Percentiles rank a stretch among this genome's conserved stretches.
Evolutionary conservation across 2,113 vertebrate species (phyloP).

Genomic region (Corynorhinus townsendii): DNA sequence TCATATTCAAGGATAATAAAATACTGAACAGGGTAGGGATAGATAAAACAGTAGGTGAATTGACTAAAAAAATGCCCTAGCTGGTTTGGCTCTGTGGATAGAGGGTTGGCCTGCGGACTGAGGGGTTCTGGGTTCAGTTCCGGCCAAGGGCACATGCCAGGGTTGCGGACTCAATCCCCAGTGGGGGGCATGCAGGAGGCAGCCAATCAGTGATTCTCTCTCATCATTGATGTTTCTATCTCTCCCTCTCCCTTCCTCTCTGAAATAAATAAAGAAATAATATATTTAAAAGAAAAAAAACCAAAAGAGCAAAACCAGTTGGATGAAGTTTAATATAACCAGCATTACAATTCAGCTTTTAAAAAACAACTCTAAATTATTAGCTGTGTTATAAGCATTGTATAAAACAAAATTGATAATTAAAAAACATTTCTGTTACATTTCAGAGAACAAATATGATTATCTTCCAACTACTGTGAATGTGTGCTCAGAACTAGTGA

Average conservation of each 20-base stretch:
- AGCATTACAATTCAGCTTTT: slow-evolving; percentile 21
- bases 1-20: slow-evolving; percentile 28
- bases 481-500: slow-evolving; percentile 93
- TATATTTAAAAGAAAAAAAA: background rate
- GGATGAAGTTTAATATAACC: background rate
- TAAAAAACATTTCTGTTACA: slow-evolving; percentile 51
- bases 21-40: background rate
- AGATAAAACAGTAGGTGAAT: background rate
- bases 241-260: no score
- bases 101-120: no score
- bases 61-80: background rate
- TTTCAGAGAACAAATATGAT: slow-evolving; percentile 94
- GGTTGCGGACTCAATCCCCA: no score
- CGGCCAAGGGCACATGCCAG: no score
- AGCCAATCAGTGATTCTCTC: no score
- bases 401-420: background rate
- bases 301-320: background rate
- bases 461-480: slow-evolving; percentile 97
- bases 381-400: background rate
- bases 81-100: no score
- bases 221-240: no score
- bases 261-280: no score
- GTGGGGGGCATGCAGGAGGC: no score
- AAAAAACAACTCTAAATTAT: slow-evolving; percentile 22
- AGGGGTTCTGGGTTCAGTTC: no score